phyloP scores from a whole-genome alignment of 2,888 invertebrate species.

The Nymphalis polychloros region DNA sequence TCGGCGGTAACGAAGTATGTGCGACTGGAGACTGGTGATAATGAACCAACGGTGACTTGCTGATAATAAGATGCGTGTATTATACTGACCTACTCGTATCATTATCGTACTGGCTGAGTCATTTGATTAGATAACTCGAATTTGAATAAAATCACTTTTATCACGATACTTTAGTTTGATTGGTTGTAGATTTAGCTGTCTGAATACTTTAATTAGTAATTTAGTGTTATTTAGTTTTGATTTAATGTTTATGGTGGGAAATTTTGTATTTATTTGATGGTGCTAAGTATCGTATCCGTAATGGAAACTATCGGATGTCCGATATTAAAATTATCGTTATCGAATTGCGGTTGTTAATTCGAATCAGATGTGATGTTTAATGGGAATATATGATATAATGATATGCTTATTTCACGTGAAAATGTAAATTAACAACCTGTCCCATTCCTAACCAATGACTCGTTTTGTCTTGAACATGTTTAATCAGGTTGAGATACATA shows the following conservation, averaged over 20 bases:
- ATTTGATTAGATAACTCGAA: conserved; percentile 11
- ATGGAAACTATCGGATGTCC: no score
- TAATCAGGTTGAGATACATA: no score
- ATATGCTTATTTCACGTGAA: no score
- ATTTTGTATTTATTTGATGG: background rate
- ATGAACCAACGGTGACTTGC: conserved; percentile 46
- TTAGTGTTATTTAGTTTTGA: background rate
- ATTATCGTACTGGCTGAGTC: conserved; percentile 7
- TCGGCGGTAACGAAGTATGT: conserved; percentile 57
- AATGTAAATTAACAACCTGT: no score
- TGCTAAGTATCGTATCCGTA: no score
- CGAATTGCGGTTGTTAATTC: no score
- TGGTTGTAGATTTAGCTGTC: conserved; percentile 7
- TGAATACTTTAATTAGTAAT: background rate
- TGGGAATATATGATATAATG: no score
- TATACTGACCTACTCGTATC: conserved; percentile 15
- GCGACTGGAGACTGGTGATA: conserved; percentile 44
- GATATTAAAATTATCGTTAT: no score
- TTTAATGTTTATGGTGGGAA: background rate
- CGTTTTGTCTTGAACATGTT: no score
- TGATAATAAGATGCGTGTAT: conserved; percentile 29
- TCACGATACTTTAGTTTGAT: conserved; percentile 6
- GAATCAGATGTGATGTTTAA: no score
- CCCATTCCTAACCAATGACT: no score
- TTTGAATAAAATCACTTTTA: conserved; percentile 9